Base-by-base conservation (phyloP, 2,113 vertebrate species). In the Pygoscelis adeliae region DNA sequence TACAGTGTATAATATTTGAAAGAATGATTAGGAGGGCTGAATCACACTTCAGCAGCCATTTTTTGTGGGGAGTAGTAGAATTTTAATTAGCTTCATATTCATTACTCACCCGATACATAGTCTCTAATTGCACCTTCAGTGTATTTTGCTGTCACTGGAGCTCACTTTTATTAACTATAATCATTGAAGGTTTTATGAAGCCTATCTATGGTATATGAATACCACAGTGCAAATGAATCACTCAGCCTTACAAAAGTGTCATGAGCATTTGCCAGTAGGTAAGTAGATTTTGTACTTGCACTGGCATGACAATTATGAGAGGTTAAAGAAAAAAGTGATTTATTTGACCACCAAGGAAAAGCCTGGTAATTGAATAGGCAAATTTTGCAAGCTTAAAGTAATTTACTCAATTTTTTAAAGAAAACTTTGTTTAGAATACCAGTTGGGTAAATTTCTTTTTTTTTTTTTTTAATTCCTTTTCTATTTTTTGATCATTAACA, bases 101-200 rank as follows among this genome's bases (percentile, higher is more conserved):
- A 97, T 97, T 97, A 97, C 97, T 96, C 92, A 72, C 40, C 80
- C 9, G 53, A 95, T 95, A 96, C 96, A 92, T 96, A 98, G 93
- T 97, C 97, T 97, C 83, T 98, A 98, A 98, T 97, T 97, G 93
- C 15, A 82, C 86, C 38, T 40, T 85, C 49, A 79, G 70, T 92
- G 96, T 96, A 94, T 97, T 97, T 97, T 96, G 92, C 96, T 98
- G 94, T 93, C 97, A 97, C 71, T 46, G 69, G 89, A 97, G 89
- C 93, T 97, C 89, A 97, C 92, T 97, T 97, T 94, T 97, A 96
- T 97, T 97, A 98, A 96, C 83, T 93, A 79, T 96, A 97, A 95
- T 96, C 98, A 97, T 97, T 98, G 97, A 97, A 97, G 97, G 96
- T 97, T 98, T 98, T 95, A 93, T 97, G 96, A 97, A 97, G 97